A percentile compares a stretch with the other conserved stretches of the same genome.
Conservation (phyloP, 2,888 invertebrate genomes). For the Amphipyra berbera region DNA sequence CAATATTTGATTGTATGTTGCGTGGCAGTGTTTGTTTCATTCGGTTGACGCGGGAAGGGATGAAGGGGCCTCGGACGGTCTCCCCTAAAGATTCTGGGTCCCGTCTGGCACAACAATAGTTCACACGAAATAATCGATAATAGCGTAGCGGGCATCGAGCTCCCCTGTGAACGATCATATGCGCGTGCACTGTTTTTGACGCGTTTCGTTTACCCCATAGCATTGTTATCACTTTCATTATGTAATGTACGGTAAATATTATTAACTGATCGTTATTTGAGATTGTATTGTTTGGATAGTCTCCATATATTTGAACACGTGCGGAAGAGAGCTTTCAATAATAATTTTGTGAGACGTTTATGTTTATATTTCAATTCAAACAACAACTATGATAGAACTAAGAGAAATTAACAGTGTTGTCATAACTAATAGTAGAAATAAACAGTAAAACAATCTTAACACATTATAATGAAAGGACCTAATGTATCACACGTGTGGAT, state of each 20-base stretch:
- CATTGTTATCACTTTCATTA: slow-evolving; percentile 56
- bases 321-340: slow-evolving; percentile 26
- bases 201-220: slow-evolving; percentile 49
- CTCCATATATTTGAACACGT: slow-evolving; percentile 44
- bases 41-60: slow-evolving; percentile 48
- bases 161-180: slow-evolving; percentile 49
- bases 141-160: slow-evolving; percentile 58
- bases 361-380: background rate
- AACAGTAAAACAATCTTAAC: background rate
- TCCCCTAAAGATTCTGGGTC: slow-evolving; percentile 85
- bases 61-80: slow-evolving; percentile 58
- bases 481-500: slow-evolving; percentile 17
- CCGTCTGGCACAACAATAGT: slow-evolving; percentile 83
- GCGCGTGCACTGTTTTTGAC: slow-evolving; percentile 65
- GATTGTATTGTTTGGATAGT: slow-evolving; percentile 37
- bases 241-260: slow-evolving; percentile 41
- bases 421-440: background rate
- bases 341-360: slow-evolving; percentile 28
- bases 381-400: background rate
- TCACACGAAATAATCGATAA: slow-evolving; percentile 86
- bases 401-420: background rate
- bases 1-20: slow-evolving; percentile 60
- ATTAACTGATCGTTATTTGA: slow-evolving; percentile 37
- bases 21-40: slow-evolving; percentile 68
- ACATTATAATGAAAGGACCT: background rate